Evolutionary conservation across 2,113 vertebrate species (phyloP).

Genomic region (Zosterops lateralis): DNA sequence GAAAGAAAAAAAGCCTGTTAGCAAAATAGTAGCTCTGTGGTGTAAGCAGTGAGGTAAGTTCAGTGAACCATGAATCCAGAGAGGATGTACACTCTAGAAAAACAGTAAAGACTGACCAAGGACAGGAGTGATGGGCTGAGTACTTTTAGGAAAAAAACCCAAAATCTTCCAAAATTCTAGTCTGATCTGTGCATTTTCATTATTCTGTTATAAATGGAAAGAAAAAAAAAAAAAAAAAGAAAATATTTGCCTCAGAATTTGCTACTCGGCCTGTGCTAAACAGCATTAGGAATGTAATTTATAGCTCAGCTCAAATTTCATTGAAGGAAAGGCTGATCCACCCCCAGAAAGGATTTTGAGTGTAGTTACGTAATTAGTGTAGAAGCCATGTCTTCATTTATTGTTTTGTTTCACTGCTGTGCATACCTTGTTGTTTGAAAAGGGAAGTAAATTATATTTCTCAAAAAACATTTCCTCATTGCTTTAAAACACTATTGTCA

Average conservation of each 20-base stretch:
- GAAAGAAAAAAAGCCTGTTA: not conserved
- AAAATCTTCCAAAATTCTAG: not conserved
- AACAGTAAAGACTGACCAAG: not conserved
- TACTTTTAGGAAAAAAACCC: not conserved
- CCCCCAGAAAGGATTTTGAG: not conserved
- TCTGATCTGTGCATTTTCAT: not conserved
- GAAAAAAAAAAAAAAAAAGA: not conserved
- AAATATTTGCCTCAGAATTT: not conserved
- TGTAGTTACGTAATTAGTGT: not conserved
- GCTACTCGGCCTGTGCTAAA: not conserved
- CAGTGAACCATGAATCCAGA: not conserved
- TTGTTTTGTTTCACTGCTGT: not conserved
- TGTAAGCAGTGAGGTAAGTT: not conserved
- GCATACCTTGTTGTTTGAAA: not conserved
- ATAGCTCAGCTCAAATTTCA: not conserved
- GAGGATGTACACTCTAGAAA: not conserved
- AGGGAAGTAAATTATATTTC: not conserved
- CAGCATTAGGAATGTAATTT: not conserved
- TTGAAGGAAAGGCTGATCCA: not conserved
- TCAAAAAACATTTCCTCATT: not conserved
- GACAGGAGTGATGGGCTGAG: not conserved
- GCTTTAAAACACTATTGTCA: not conserved
- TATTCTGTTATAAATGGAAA: not conserved
- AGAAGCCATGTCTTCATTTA: not conserved
- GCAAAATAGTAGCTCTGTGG: not conserved